Base-by-base conservation (phyloP, 2,888 invertebrate species). In the Cephus runcator region DNA sequence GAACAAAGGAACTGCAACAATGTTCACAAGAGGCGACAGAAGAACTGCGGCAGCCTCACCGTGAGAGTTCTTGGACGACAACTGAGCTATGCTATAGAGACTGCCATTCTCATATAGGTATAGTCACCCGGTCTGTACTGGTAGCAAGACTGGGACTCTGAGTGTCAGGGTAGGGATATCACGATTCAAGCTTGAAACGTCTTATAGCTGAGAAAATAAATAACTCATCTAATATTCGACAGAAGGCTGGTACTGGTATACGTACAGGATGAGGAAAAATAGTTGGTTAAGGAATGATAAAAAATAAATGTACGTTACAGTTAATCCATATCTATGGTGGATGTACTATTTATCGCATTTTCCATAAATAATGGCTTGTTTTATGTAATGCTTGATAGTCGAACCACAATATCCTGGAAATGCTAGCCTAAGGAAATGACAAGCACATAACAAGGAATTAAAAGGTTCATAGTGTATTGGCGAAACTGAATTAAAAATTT, bases 21-120 rank as follows among this genome's bases (percentile, higher is more conserved):
- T 23, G 23, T 56, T 56, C 23, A 23, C 56, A 56, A 56, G 23
- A 56, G 9, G 9, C 23, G 23, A 56, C 23, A 56, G 56, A 71
- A 12, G 71, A 34, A 31, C 31, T 12, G 12, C 12, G 71, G 71
- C 33, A 71, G 71, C 71, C 71, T 71, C 71, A 33, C 71, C 12
- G 85, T 83, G 81, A 76, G 84, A 83, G 81, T 84, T 76, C 79
- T 81, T 76, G 77, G 82, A 76, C 81, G 79, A 86, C 85, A 84
- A 86, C 86, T 86, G 86, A 79, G 76, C 74, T 78, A 81, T 80
- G 76, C 81, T 84, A 84, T 84, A 84, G 83, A 83, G 82, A 77
- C 85, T 81, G 82, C 81, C 79, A 81, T 80, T 82, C 85, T 86
- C 85, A 82, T 84, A 85, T 85, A 87, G 83, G 79, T 83, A 81